These are phyloP conservation scores for Schlechtendalia chinensis DNA, from an alignment of 1,140 invertebrate species.

Conservation along the genomic window DNA sequence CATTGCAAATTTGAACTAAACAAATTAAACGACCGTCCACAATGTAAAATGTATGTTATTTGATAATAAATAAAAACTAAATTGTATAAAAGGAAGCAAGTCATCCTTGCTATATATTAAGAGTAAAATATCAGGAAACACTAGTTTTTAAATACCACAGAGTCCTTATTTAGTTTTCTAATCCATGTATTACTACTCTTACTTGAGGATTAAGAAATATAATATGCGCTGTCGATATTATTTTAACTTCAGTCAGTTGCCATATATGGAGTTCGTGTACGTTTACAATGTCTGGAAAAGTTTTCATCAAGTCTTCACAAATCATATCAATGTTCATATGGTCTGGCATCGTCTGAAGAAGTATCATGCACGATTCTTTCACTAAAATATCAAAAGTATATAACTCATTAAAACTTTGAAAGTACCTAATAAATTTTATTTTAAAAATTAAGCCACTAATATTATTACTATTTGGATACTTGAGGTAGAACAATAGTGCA, in stretches of 20 bases:
- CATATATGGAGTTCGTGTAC: constrained; percentile 81
- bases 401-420: no score
- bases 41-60: no score
- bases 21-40: no score
- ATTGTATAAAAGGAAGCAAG: no score
- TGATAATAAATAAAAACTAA: no score
- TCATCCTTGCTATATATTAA: no score
- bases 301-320: constrained; percentile 63
- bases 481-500: constrained; percentile 63
- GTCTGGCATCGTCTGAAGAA: constrained; percentile 78
- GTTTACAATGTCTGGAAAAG: constrained; percentile 76
- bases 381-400: constrained; percentile 59
- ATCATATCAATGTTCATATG: constrained; percentile 72
- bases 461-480: constrained; percentile 68
- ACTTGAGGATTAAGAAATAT: constrained; percentile 63
- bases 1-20: no score
- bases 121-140: no score
- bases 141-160: no score
- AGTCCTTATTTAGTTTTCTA: no score
- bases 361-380: constrained; percentile 74
- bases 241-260: constrained; percentile 70
- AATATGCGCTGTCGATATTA: constrained; percentile 72
- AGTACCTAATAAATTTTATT: no score
- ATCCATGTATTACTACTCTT: not conserved
- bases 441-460: constrained; percentile 55